Evolutionary conservation across 2,797 vertebrate genomes (phyloP).

Genomic region (Pempheris klunzingeri): DNA sequence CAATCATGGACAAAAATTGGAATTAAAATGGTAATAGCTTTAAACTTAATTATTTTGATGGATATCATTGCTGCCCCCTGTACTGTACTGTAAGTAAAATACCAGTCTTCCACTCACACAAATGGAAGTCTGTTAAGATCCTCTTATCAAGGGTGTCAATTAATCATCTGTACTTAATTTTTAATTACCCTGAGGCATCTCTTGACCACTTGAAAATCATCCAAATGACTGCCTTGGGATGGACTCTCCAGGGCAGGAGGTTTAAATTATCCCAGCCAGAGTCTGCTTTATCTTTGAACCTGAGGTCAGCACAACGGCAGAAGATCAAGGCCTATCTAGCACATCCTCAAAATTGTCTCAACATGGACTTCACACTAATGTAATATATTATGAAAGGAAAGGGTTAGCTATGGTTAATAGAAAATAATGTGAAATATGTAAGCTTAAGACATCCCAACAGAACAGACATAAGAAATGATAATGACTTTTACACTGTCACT

Average conservation of each 20-base stretch:
- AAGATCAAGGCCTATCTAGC: conserved; percentile 51
- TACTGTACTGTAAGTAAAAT: conserved; percentile 32
- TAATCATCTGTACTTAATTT: conserved; percentile 80
- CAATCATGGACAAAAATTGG: conserved; percentile 10
- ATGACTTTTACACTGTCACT: too few species aligned
- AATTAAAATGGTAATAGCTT: conserved; percentile 33
- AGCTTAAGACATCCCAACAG: conserved; percentile 12
- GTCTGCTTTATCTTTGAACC: conserved; percentile 69
- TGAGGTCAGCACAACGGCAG: conserved; percentile 61
- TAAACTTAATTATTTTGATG: conserved; percentile 46
- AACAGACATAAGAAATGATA: conserved; percentile 10
- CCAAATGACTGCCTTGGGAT: conserved; percentile 78
- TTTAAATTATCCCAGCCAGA: conserved; percentile 64
- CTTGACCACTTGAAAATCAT: conserved; percentile 74
- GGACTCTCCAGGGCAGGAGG: conserved; percentile 55
- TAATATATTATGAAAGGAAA: conserved; percentile 48
- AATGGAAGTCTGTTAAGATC: conserved; percentile 61
- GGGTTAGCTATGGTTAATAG: conserved; percentile 43
- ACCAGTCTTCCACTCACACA: conserved; percentile 29
- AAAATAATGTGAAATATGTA: conserved; percentile 11
- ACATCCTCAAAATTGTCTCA: conserved; percentile 39
- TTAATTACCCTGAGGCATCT: conserved; percentile 75
- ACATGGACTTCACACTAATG: conserved; percentile 24
- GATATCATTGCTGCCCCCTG: conserved; percentile 46
- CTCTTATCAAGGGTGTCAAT: conserved; percentile 67